Evolutionary conservation across 2,113 vertebrate species (phyloP).

Genomic region (Limanda limanda): DNA sequence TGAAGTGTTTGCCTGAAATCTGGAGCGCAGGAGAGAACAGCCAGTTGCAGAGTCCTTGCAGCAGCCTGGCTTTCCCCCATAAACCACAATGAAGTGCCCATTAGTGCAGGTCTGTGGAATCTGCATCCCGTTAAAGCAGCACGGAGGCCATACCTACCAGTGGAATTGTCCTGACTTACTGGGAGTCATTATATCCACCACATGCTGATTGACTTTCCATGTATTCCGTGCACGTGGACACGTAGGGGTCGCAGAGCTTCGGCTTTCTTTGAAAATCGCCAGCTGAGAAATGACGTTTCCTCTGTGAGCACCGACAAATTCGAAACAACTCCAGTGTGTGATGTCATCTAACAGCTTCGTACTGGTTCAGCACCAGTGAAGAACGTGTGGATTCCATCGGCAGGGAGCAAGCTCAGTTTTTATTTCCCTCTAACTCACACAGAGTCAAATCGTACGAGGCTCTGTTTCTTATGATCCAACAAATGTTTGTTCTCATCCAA

Average conservation of each 20-base stretch:
- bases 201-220: constrained; percentile 19
- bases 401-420: background rate
- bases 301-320: background rate
- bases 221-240: background rate
- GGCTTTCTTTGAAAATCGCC: background rate
- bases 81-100: constrained; percentile 63
- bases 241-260: background rate
- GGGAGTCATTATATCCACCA: constrained; percentile 19
- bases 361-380: background rate
- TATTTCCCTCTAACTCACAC: background rate
- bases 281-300: background rate
- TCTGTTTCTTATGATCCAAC: background rate
- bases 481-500: background rate
- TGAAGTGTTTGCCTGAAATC: constrained; percentile 59
- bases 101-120: constrained; percentile 62
- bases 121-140: constrained; percentile 46
- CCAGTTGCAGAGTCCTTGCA: constrained; percentile 50
- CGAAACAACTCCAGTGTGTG: background rate
- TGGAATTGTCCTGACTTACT: constrained; percentile 42
- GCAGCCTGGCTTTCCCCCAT: constrained; percentile 52
- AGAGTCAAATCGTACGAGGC: background rate
- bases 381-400: constrained; percentile 13
- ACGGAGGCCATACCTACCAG: constrained; percentile 23
- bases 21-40: constrained; percentile 51
- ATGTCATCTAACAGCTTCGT: background rate